phyloP scores from a whole-genome alignment of 2,797 vertebrate genomes.

The Falco rusticolus region DNA sequence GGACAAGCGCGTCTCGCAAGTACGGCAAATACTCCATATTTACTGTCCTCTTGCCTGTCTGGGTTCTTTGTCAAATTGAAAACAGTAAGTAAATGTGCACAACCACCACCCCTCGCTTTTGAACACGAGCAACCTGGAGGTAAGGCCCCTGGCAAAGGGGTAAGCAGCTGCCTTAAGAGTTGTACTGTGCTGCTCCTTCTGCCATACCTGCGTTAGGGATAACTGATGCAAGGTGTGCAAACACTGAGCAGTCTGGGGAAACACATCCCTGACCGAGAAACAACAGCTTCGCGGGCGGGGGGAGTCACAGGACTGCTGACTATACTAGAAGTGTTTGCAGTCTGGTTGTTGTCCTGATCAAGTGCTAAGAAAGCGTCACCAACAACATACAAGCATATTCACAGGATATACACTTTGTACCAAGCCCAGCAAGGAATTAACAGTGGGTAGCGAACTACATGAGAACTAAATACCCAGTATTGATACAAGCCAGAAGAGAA shows the following conservation, averaged over 20 bases:
- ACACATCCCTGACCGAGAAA: neutral
- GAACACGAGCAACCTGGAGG: neutral
- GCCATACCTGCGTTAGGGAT: neutral
- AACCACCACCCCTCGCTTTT: neutral
- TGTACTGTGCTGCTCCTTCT: neutral
- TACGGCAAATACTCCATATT: conserved; percentile 91
- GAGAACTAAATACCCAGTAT: neutral
- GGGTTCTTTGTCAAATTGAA: conserved; percentile 79
- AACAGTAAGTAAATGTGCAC: neutral
- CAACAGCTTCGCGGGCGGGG: rapidly evolving
- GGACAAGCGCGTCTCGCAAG: conserved; percentile 84
- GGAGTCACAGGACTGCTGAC: neutral
- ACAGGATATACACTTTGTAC: neutral
- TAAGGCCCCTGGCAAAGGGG: neutral
- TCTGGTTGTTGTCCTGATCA: neutral
- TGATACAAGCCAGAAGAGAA: neutral
- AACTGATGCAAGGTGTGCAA: neutral
- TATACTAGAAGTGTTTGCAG: neutral
- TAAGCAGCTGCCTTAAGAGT: neutral
- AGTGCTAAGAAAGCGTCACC: neutral
- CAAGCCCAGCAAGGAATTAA: neutral
- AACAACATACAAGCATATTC: rapidly evolving
- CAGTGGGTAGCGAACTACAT: rapidly evolving
- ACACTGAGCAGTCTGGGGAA: neutral
- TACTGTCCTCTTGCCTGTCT: conserved; percentile 86